Conservation (phyloP, 2,888 invertebrate species). For the Spilosoma lubricipeda region DNA sequence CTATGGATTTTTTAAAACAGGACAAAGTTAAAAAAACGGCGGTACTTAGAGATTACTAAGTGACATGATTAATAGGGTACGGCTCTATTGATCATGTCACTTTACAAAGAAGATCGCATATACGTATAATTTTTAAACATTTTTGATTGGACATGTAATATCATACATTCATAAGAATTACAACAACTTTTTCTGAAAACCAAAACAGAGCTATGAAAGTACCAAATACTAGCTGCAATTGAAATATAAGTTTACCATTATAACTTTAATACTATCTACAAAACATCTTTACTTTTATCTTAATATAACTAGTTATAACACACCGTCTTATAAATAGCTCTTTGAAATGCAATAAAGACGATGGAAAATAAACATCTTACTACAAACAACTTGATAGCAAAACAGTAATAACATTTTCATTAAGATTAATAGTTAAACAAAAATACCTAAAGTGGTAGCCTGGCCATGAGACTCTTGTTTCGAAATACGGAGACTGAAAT, state of each 20-base stretch:
- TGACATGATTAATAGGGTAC: too few species aligned
- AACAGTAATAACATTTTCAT: not conserved
- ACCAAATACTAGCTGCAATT: not conserved
- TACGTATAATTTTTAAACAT: too few species aligned
- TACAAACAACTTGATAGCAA: not conserved
- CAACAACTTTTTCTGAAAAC: not conserved
- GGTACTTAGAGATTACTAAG: not conserved
- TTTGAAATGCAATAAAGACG: not conserved
- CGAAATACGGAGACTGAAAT: constrained; percentile 52
- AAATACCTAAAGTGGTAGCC: constrained; percentile 11
- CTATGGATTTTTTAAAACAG: too few species aligned
- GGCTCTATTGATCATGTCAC: too few species aligned
- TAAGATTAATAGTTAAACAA: constrained; percentile 4
- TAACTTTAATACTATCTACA: not conserved
- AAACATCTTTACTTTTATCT: not conserved
- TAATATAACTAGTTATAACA: not conserved
- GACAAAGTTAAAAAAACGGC: not conserved
- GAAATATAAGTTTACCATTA: not conserved
- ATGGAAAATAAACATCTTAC: not conserved
- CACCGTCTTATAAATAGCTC: not conserved
- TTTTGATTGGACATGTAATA: too few species aligned
- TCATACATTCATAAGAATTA: too few species aligned
- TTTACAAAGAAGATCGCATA: too few species aligned
- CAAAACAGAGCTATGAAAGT: not conserved
- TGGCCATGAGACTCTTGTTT: not conserved